Percentiles rank a stretch among this genome's conserved stretches.
Evolutionary conservation across 1,140 invertebrate genomes (phyloP).

Genomic region (Drosophila gunungcola): DNA sequence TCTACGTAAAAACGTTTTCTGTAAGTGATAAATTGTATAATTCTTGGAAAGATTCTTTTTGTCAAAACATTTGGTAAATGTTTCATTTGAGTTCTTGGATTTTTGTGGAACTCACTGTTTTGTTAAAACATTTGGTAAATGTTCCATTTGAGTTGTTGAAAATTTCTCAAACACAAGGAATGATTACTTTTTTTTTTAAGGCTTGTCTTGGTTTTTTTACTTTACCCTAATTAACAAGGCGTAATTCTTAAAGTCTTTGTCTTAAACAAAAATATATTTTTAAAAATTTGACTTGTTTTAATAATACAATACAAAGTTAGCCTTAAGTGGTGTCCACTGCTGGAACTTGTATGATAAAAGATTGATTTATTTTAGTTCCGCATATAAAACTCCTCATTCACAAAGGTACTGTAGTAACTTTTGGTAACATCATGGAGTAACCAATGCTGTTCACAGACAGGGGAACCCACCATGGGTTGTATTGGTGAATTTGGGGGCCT

Average conservation of each 20-base stretch:
- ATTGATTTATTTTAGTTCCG: too few relatives aligned
- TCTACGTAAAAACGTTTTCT: too few relatives aligned
- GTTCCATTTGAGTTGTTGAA: not conserved
- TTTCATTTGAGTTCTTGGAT: not conserved
- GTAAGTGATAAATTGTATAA: too few relatives aligned
- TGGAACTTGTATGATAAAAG: too few relatives aligned
- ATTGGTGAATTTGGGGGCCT: slow-evolving; percentile 8
- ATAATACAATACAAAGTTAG: too few relatives aligned
- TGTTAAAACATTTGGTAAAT: not conserved
- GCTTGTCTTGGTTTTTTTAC: not conserved
- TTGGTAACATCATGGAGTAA: not conserved
- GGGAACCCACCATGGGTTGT: not conserved
- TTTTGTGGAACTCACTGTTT: not conserved
- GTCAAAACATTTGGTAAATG: not conserved
- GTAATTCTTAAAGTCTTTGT: too few relatives aligned
- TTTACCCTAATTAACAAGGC: too few relatives aligned
- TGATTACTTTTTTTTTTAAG: not conserved
- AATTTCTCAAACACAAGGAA: not conserved
- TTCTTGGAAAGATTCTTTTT: not conserved
- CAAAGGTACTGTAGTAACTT: too few relatives aligned
- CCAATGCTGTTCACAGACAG: not conserved
- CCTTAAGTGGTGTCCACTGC: too few relatives aligned
- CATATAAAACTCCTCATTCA: too few relatives aligned
- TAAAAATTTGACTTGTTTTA: too few relatives aligned
- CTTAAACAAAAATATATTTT: too few relatives aligned